Conservation (phyloP, 2,888 invertebrate species). For the Catocala sponsa region DNA sequence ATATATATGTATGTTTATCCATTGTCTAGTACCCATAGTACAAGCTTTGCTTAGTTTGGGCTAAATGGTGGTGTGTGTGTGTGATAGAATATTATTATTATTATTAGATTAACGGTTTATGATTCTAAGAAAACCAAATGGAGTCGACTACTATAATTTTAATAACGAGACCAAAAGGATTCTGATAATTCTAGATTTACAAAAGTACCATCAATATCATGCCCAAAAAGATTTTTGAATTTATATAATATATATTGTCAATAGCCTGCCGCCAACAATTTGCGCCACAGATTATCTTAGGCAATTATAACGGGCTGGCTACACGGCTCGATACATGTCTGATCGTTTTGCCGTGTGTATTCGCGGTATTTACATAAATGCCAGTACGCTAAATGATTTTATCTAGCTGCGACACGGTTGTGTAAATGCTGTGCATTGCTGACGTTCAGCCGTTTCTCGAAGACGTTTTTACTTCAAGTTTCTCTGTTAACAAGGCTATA, state of each 20-base stretch:
- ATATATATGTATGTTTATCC: no score
- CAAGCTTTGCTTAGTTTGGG: no score
- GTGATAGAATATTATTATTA: no score
- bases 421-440: conserved; percentile 43
- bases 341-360: conserved; percentile 35
- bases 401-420: conserved; percentile 43
- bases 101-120: no score
- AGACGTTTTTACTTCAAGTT: conserved; percentile 40
- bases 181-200: no score
- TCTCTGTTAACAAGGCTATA: conserved; percentile 27
- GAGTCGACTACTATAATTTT: no score
- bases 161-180: no score
- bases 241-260: conserved; percentile 3
- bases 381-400: conserved; percentile 49
- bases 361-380: conserved; percentile 48
- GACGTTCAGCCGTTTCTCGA: conserved; percentile 27
- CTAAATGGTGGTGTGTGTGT: no score
- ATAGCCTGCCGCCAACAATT: conserved; percentile 29
- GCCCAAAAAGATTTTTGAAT: no score
- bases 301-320: conserved; percentile 37
- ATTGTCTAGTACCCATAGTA: no score
- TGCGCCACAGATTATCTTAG: conserved; percentile 31
- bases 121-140: no score
- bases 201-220: no score
- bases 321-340: conserved; percentile 31